phyloP scores from a whole-genome alignment of 2,888 invertebrate genomes.

The Lithophane ornitopus region DNA sequence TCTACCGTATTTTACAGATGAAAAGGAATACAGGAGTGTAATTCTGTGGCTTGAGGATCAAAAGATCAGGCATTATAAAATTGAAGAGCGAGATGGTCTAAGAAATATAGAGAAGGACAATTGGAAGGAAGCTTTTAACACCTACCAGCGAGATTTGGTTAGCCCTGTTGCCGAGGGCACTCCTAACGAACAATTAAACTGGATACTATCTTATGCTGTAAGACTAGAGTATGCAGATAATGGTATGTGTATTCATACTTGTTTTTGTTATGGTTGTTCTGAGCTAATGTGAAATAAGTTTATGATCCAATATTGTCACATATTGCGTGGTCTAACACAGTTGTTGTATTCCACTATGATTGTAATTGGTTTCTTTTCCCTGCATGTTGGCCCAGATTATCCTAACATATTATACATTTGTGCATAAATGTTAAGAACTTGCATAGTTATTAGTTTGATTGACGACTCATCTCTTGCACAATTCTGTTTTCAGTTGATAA shows the following conservation, averaged over 20 bases:
- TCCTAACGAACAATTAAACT: constrained; percentile 94
- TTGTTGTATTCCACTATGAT: neutral
- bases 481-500: constrained; percentile 91
- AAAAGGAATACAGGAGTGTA: constrained; percentile 94
- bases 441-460: neutral
- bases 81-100: constrained; percentile 94
- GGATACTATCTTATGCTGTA: constrained; percentile 96
- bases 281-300: neutral
- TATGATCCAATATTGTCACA: constrained; percentile 1
- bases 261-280: no score
- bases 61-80: constrained; percentile 96
- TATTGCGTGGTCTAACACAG: neutral
- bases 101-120: constrained; percentile 92
- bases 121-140: constrained; percentile 93
- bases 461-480: constrained; percentile 37
- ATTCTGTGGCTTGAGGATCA: constrained; percentile 98
- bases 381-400: neutral
- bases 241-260: constrained; percentile 84
- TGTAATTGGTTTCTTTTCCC: neutral
- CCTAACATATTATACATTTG: neutral
- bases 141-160: constrained; percentile 94
- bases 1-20: constrained; percentile 91
- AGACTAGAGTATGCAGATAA: constrained; percentile 96
- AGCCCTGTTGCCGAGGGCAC: constrained; percentile 92
- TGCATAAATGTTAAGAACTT: neutral